Conservation (phyloP, 1,140 invertebrate species). For the Gerris buenoi region DNA sequence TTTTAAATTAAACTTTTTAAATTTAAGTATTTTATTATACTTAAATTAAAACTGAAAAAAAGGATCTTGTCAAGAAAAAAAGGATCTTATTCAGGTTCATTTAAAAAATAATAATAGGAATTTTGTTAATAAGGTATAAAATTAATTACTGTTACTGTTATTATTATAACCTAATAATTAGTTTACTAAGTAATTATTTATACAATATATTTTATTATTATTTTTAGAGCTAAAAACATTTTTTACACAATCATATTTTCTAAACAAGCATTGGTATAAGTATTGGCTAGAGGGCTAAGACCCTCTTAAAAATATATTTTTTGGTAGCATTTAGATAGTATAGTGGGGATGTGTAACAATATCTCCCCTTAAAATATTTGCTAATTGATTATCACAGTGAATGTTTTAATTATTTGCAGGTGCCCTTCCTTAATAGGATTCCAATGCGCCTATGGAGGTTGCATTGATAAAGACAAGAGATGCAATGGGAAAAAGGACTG, state of each 20-base stretch:
- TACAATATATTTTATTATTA: too few species aligned
- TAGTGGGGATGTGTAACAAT: neutral
- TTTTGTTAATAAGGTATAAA: too few species aligned
- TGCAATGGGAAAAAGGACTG: conserved; percentile 47
- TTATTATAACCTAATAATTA: too few species aligned
- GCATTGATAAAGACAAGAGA: conserved; percentile 34
- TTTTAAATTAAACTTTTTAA: neutral
- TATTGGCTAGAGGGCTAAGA: neutral
- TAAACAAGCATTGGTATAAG: too few species aligned
- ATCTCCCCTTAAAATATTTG: neutral
- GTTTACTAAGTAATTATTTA: too few species aligned
- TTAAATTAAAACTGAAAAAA: neutral
- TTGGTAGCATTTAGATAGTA: neutral
- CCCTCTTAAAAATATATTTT: neutral
- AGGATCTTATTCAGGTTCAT: too few species aligned
- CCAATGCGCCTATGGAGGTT: conserved; percentile 43
- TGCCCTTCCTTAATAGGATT: conserved; percentile 26
- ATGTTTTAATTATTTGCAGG: neutral
- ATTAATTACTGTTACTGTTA: too few species aligned
- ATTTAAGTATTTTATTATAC: neutral
- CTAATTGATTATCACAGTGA: neutral
- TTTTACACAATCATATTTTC: too few species aligned
- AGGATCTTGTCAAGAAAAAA: neutral
- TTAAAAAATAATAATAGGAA: too few species aligned
- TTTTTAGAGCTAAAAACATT: too few species aligned